Evolutionary conservation across 2,113 vertebrate species (phyloP), one percentile per base, ranked within the genome.

Genomic region (Tympanuchus pallidicinctus): DNA sequence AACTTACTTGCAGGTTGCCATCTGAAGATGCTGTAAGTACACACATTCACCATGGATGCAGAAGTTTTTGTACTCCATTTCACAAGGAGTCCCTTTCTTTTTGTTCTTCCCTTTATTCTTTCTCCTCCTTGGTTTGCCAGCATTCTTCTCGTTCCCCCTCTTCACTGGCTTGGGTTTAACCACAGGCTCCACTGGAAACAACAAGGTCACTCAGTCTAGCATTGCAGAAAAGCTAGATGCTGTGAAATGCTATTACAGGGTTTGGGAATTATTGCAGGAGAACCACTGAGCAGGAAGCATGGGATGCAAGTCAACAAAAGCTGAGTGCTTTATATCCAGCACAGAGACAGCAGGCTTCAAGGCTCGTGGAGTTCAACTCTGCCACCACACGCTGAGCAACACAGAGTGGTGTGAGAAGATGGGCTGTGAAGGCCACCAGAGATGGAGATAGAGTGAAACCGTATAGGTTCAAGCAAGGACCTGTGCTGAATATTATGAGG

Each of bases 31-130:
- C 69, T 98, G 92, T 43, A 94, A 73, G 73, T 98, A 98, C 93
- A 89, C 22, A 28, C 98, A 98, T 96, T 98, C 97, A 21, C 98
- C 98, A 32, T 98, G 98, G 92, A 98, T 98, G 88, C 98, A 98
- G 77, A 97, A 98, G 54, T 97, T 98, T 92, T 97, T 97, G 84
- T 97, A 98, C 89, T 98, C 92, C 65, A 94, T 76, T 84, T 97
- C 90, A 76, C 98, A 98, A 2, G 97, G 98, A 92, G 97, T 97
- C 65, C 91, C 97, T 89, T 94, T 98, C 95, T 98, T 98, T 83
- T 90, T 97, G 64, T 97, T 98, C 87, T 94, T 97, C 82, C 94
- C 97, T 95, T 91, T 98, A 40, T 95, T 97, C 71, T 95, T 97
- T 95, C 96, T 98, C 71, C 94, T 97, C 90, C 96, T 98, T 11